These are phyloP conservation scores for Patiria miniata DNA, from an alignment of 35 echinoderm and acorn worm species.

Conservation along the genomic window DNA sequence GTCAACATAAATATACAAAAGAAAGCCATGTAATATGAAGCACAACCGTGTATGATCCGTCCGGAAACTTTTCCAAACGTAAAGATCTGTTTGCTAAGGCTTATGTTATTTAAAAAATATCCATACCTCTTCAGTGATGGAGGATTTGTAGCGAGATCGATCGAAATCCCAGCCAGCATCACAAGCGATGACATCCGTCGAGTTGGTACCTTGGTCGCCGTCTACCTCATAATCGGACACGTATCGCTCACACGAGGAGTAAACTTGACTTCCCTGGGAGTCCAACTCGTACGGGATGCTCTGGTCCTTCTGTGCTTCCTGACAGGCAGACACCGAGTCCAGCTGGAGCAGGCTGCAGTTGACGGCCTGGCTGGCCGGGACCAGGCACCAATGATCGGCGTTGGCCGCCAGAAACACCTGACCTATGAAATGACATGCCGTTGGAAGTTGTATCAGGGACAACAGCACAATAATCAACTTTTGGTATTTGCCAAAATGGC, in stretches of 20 bases:
- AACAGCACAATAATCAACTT: background rate
- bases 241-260: conserved; percentile 1
- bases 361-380: background rate
- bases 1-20: too few species aligned
- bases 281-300: background rate
- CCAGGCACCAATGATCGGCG: background rate
- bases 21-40: too few species aligned
- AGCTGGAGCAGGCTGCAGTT: background rate
- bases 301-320: background rate
- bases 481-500: background rate
- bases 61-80: too few species aligned
- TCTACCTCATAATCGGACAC: background rate
- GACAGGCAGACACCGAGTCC: background rate
- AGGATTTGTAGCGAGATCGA: background rate
- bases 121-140: background rate
- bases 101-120: too few species aligned
- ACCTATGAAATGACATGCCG: background rate
- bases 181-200: background rate
- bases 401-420: background rate
- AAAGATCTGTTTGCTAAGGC: too few species aligned
- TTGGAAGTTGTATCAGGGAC: background rate
- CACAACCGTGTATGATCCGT: too few species aligned
- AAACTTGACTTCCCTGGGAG: too few species aligned
- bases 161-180: background rate
- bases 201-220: background rate